Base-by-base conservation (phyloP, 2,888 invertebrate genomes). In the Junonia oenone region DNA sequence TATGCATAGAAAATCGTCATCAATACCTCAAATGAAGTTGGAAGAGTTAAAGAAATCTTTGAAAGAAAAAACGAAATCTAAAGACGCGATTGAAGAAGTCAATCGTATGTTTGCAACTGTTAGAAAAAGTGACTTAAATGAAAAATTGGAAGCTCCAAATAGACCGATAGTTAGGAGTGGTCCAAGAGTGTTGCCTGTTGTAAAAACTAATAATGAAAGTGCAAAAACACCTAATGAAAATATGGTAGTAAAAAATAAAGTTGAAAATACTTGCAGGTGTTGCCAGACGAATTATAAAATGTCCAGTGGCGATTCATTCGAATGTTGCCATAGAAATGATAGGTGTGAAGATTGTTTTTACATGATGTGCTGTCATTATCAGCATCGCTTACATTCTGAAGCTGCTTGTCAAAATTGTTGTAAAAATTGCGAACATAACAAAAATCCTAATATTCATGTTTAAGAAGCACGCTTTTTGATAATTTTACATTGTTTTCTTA, bases 11-110 rank as follows among this genome's bases (percentile, higher is more conserved):
- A 89, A 89, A 54, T 87, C 88, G 0, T 86, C 80, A 1, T 89
- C 89, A 0, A 81, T 87, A 55, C 88, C 89, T 0, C 87, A 81
- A 72, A 88, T 87, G 86, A 87, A 86, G 56, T 59, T 84, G n/a
- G 88, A 89, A 31, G 84, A 87, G 59, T 55, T 85, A 0, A 87
- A 82, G 55, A 68, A 83, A 22, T 75, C 75, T 1, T 58, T 83
- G 1, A 87, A 78, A 69, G 81, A 77, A 11, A 84, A 81, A 56
- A 69, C 69, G 0, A 79, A 70, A 65, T 78, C 84, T 0, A 87
- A 82, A 76, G 84, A 88, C 37, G 72, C 82, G 0, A 76, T 86
- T 1, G 81, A 86, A 61, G 88, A 89, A 70, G 85, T 87, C 0
- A 85, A 88, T 17, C 75, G 88, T 69, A 81, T 88, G 79, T 89